Evolutionary conservation across 2,888 invertebrate genomes (phyloP).

Genomic region (Epinotia nisella): DNA sequence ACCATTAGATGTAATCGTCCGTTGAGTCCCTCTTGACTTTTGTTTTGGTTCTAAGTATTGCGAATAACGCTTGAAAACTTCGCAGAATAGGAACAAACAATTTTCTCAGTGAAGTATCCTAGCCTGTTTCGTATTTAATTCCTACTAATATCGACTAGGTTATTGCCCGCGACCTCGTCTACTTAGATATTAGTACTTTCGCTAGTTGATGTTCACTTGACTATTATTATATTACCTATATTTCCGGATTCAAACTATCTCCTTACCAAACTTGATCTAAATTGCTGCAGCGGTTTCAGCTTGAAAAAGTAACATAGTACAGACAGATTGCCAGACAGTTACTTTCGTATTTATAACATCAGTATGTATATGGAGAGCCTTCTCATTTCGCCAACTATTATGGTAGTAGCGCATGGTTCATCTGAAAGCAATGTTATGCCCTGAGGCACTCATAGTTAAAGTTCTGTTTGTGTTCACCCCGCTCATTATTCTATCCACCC

Average conservation of each 20-base stretch:
- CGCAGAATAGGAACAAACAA: too few relatives aligned
- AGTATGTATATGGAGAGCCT: not conserved
- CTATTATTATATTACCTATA: too few relatives aligned
- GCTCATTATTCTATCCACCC: conserved; percentile 49
- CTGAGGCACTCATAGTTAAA: conserved; percentile 19
- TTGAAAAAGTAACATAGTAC: not conserved
- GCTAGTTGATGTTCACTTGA: not conserved
- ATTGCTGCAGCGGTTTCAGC: not conserved
- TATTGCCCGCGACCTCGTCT: not conserved
- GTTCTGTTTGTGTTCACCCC: conserved; percentile 40
- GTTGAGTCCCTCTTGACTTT: conserved; percentile 14
- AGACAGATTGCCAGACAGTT: not conserved
- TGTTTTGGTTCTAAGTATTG: conserved; percentile 21
- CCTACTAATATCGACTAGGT: not conserved
- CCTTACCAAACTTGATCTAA: not conserved
- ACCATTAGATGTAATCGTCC: conserved; percentile 34
- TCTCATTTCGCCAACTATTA: conserved; percentile 8
- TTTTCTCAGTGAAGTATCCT: not conserved
- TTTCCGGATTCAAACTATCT: not conserved
- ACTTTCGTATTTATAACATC: too few relatives aligned
- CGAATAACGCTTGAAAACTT: conserved; percentile 2
- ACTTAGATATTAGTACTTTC: not conserved
- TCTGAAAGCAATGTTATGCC: conserved; percentile 26
- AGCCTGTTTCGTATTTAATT: not conserved
- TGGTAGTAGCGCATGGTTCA: conserved; percentile 1